These are phyloP conservation scores for Megaustenia siamemsis DNA, from an alignment of 2,888 invertebrate genomes.

Conservation along the genomic window DNA sequence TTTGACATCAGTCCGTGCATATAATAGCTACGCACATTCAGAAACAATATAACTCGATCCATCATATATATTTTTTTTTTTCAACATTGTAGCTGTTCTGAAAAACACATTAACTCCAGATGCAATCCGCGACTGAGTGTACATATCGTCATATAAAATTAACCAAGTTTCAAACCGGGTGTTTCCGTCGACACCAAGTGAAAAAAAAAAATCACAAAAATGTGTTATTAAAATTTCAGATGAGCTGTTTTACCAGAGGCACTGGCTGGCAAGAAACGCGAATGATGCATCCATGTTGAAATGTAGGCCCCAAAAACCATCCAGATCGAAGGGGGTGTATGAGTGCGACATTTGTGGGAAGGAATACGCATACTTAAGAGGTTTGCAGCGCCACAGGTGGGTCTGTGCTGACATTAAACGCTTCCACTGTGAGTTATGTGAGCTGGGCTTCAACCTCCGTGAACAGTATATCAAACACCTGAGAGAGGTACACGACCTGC, in stretches of 20 bases:
- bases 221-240: conserved; percentile 1
- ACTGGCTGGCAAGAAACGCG: background rate
- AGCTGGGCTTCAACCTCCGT: conserved; percentile 30
- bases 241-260: background rate
- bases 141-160: background rate
- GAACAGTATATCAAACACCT: conserved; percentile 37
- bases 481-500: background rate
- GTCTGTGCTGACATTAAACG: conserved; percentile 48
- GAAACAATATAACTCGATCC: too few species aligned
- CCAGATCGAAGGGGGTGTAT: conserved; percentile 33
- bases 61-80: too few species aligned
- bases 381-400: conserved; percentile 49
- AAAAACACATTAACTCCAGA: background rate
- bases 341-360: conserved; percentile 45
- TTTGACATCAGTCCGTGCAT: too few species aligned
- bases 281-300: background rate
- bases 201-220: background rate
- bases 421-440: conserved; percentile 46
- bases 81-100: background rate
- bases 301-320: too few species aligned
- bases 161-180: background rate
- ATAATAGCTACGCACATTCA: too few species aligned
- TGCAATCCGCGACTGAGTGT: background rate
- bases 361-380: conserved; percentile 45
- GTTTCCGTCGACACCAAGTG: background rate